A percentile compares a stretch with the other conserved stretches of the same genome.
These are phyloP conservation scores for Meteorus cinctellus DNA, from an alignment of 2,888 invertebrate species.

Conservation along the genomic window DNA sequence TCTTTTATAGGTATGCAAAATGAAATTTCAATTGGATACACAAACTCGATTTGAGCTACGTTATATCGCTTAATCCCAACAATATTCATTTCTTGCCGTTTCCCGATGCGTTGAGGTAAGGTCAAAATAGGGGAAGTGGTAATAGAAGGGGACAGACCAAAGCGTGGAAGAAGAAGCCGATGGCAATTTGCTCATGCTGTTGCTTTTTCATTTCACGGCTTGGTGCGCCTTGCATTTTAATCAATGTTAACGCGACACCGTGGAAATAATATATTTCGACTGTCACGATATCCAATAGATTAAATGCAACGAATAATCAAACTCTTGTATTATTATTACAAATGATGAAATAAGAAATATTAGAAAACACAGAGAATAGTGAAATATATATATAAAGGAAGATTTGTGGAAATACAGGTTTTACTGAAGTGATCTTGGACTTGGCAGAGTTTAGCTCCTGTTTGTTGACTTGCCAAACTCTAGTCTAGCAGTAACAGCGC, in stretches of 20 bases:
- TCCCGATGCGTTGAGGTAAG: slow-evolving; percentile 1
- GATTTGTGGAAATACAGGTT: background rate
- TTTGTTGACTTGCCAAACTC: slow-evolving; percentile 55
- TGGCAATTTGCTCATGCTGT: slow-evolving; percentile 48
- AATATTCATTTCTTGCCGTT: slow-evolving; percentile 40
- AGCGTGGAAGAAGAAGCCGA: slow-evolving; percentile 36
- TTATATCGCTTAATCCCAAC: slow-evolving; percentile 44
- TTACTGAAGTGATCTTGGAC: slow-evolving; percentile 18
- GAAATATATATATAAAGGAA: background rate
- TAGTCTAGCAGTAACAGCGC: slow-evolving; percentile 45
- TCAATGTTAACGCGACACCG: slow-evolving; percentile 46
- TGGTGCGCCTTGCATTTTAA: slow-evolving; percentile 46
- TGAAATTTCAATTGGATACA: slow-evolving; percentile 47
- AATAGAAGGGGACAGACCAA: background rate
- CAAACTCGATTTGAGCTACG: slow-evolving; percentile 26
- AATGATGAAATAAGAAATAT: background rate
- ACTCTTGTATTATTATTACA: background rate
- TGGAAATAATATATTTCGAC: slow-evolving; percentile 37
- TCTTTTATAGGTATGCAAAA: slow-evolving; percentile 35
- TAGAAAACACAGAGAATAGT: background rate
- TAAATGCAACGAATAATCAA: background rate
- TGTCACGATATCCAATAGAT: slow-evolving; percentile 41
- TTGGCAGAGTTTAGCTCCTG: slow-evolving; percentile 43
- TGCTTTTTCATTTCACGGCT: slow-evolving; percentile 47
- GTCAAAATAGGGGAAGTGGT: background rate